These are phyloP conservation scores for Sebastes minor DNA, from an alignment of 2,797 vertebrate genomes.

Conservation along the genomic window DNA sequence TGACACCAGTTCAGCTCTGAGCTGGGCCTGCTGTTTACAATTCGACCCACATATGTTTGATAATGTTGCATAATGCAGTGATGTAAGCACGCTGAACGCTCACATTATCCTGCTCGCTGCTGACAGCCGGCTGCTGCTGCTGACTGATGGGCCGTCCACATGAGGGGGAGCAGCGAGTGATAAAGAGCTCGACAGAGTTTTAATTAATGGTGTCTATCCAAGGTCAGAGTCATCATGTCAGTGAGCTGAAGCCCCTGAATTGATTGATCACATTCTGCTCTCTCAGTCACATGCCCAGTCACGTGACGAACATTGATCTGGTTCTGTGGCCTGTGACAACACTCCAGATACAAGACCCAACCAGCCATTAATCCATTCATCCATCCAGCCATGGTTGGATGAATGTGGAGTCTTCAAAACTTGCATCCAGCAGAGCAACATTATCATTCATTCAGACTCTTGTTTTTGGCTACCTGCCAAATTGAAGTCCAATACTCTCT, in stretches of 20 bases:
- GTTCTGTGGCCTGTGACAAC: conserved; percentile 9
- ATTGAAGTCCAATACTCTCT: no score
- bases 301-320: conserved; percentile 58
- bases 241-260: conserved; percentile 24
- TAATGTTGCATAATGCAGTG: conserved; percentile 36
- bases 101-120: not conserved
- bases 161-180: conserved; percentile 13
- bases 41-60: conserved; percentile 13
- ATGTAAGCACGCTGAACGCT: conserved; percentile 1
- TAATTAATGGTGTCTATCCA: conserved; percentile 71
- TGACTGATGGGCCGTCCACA: conserved; percentile 44
- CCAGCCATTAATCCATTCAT: not conserved
- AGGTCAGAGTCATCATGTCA: conserved; percentile 68
- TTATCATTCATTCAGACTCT: no score
- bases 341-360: conserved; percentile 4
- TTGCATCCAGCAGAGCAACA: no score
- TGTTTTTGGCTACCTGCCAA: no score
- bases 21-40: not conserved
- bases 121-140: conserved; percentile 18
- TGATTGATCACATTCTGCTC: conserved; percentile 61
- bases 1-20: conserved; percentile 10
- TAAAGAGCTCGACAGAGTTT: conserved; percentile 62
- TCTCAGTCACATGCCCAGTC: conserved; percentile 33
- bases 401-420: no score
- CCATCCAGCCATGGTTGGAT: not conserved